Conservation (phyloP, 2,888 invertebrate species). For the Podotricha telesiphe region DNA sequence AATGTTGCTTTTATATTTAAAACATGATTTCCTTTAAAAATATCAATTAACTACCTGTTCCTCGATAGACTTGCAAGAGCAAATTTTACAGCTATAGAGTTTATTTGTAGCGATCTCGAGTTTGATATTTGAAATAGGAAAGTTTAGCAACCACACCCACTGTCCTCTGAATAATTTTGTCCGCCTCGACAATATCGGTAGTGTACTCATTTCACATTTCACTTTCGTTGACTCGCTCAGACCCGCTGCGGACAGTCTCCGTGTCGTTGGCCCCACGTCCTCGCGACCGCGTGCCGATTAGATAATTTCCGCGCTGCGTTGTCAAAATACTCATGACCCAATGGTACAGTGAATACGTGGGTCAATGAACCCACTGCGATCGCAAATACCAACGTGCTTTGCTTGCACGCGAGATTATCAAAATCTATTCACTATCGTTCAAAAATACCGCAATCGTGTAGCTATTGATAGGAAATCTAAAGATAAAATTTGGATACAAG, state of each 20-base stretch:
- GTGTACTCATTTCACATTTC: slow-evolving; percentile 71
- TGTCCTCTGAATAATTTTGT: slow-evolving; percentile 64
- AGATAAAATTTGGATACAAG: slow-evolving; percentile 32
- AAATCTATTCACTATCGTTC: slow-evolving; percentile 60
- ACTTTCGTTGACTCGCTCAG: slow-evolving; percentile 72
- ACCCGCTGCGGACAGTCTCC: slow-evolving; percentile 63
- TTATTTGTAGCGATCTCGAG: not conserved
- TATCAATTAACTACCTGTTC: slow-evolving; percentile 12
- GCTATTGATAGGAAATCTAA: slow-evolving; percentile 34
- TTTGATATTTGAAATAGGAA: not conserved
- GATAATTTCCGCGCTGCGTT: slow-evolving; percentile 82
- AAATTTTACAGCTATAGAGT: not conserved
- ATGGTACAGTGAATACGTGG: slow-evolving; percentile 79
- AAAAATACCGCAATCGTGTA: slow-evolving; percentile 55
- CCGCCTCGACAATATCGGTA: slow-evolving; percentile 55
- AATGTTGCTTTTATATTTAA: not conserved
- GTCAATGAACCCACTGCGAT: slow-evolving; percentile 66
- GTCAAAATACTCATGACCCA: slow-evolving; percentile 83
- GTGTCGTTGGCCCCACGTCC: slow-evolving; percentile 76
- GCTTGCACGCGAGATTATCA: slow-evolving; percentile 51
- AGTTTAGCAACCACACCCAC: slow-evolving; percentile 50
- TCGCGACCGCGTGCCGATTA: slow-evolving; percentile 82
- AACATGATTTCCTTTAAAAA: not conserved
- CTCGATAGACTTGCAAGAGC: not conserved
- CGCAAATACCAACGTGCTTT: slow-evolving; percentile 64